These are phyloP conservation scores for Cygnus atratus DNA, from an alignment of 2,113 vertebrate species.

Conservation along the genomic window DNA sequence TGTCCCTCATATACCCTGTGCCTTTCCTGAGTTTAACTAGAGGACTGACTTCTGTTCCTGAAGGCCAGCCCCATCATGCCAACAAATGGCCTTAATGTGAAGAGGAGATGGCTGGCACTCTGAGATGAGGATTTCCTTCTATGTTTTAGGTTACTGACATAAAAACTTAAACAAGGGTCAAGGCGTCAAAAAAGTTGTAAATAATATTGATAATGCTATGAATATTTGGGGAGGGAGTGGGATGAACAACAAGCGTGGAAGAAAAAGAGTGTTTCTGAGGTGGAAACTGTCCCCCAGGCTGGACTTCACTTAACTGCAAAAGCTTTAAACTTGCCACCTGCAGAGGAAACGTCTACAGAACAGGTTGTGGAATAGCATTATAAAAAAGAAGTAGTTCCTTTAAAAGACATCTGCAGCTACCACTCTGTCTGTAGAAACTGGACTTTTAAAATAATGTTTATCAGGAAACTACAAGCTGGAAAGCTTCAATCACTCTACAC, in stretches of 20 bases:
- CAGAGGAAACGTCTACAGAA: background rate
- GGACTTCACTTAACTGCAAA: background rate
- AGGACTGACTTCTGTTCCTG: background rate
- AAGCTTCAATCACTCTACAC: background rate
- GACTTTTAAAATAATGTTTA: background rate
- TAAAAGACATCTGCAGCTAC: background rate
- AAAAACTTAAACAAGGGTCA: background rate
- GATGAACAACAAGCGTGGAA: background rate
- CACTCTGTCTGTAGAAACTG: background rate
- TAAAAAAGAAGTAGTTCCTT: background rate
- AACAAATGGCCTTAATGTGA: background rate
- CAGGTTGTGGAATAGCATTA: background rate
- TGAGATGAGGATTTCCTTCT: background rate
- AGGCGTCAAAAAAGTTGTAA: background rate
- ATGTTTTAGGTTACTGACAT: background rate
- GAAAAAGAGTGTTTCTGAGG: background rate
- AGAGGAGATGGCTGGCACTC: background rate
- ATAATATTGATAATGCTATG: background rate
- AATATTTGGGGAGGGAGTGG: background rate
- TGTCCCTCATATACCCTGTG: background rate
- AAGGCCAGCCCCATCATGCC: background rate
- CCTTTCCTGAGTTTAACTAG: background rate
- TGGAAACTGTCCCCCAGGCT: background rate
- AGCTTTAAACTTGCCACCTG: background rate
- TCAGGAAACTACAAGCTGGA: conserved; percentile 4